These are phyloP conservation scores for Salminus brasiliensis DNA, from an alignment of 2,113 vertebrate species.

Conservation along the genomic window DNA sequence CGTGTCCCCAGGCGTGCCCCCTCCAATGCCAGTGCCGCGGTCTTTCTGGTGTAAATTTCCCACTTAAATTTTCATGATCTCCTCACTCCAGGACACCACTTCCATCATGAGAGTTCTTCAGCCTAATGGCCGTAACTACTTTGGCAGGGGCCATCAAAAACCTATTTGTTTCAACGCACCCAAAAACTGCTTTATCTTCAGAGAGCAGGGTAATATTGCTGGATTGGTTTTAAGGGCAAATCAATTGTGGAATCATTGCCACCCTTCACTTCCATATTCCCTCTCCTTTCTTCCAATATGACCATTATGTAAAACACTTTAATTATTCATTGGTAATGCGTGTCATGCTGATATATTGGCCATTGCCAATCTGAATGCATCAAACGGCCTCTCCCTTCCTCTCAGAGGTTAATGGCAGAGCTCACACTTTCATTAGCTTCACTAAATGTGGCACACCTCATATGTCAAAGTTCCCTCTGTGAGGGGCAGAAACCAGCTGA, in stretches of 20 bases:
- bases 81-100: constrained; percentile 83
- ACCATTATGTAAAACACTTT: constrained; percentile 92
- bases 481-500: constrained; percentile 62
- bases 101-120: constrained; percentile 83
- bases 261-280: constrained; percentile 64
- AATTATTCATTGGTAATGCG: constrained; percentile 96
- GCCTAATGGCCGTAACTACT: constrained; percentile 81
- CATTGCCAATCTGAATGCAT: constrained; percentile 83
- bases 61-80: constrained; percentile 93
- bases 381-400: constrained; percentile 77
- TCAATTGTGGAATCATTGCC: constrained; percentile 90
- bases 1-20: constrained; percentile 76
- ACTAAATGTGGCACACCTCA: constrained; percentile 74
- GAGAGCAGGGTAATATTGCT: constrained; percentile 75
- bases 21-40: constrained; percentile 69
- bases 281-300: constrained; percentile 68
- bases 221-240: constrained; percentile 82
- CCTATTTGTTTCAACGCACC: constrained; percentile 77
- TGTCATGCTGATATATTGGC: constrained; percentile 91
- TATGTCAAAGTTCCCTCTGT: constrained; percentile 77
- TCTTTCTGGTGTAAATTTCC: constrained; percentile 84
- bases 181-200: constrained; percentile 65
- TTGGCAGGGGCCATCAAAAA: constrained; percentile 79
- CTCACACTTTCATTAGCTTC: constrained; percentile 81
- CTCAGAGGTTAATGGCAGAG: constrained; percentile 88